Percentiles rank a stretch among this genome's conserved stretches.
Conservation (phyloP, 2,797 vertebrate species). For the Ispidina picta region DNA sequence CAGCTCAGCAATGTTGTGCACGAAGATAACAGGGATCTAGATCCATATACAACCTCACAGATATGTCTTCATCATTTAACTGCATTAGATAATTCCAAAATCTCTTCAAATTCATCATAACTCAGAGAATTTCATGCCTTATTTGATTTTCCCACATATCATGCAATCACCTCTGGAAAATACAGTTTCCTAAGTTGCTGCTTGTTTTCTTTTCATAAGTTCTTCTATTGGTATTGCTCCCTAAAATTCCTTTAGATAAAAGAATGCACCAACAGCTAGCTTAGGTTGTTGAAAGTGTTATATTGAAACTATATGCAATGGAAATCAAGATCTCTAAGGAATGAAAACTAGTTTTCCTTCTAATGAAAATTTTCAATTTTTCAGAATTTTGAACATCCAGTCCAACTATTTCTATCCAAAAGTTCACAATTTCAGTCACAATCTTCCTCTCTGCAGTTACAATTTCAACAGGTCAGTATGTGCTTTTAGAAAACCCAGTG, state of each 20-base stretch:
- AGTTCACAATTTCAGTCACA: neutral
- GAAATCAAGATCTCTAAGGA: neutral
- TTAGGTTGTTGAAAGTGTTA: neutral
- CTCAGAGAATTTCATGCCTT: neutral
- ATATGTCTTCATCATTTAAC: neutral
- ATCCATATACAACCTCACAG: neutral
- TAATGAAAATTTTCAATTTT: neutral
- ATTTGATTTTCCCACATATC: neutral
- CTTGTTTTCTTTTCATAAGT: neutral
- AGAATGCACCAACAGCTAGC: neutral
- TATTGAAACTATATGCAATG: neutral
- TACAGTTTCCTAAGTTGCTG: neutral
- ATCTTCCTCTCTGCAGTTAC: neutral
- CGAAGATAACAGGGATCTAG: neutral
- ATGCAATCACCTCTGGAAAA: neutral
- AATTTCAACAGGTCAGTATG: neutral
- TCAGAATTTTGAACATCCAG: neutral
- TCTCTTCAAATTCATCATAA: neutral
- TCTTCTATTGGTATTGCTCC: neutral
- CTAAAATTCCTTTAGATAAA: neutral
- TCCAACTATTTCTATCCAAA: neutral
- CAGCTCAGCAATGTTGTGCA: neutral
- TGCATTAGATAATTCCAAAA: neutral
- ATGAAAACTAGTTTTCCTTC: neutral
- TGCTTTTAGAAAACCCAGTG: neutral